Percentiles rank a stretch among this genome's conserved stretches.
phyloP scores from a whole-genome alignment of 2,888 invertebrate genomes.

The Lingula anatina region DNA sequence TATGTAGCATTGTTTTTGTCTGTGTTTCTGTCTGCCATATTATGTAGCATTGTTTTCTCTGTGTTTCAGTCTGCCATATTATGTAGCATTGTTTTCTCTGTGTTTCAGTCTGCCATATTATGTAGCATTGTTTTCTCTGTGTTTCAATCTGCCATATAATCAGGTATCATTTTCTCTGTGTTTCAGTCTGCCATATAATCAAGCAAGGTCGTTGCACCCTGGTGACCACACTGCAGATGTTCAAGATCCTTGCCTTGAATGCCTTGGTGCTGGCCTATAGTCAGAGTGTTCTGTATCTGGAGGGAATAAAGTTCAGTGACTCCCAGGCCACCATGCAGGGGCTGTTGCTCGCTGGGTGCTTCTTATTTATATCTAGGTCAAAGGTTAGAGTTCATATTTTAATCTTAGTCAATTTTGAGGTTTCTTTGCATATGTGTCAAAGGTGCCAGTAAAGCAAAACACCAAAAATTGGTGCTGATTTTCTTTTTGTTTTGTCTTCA shows the following conservation, averaged over 20 bases:
- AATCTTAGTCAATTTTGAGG: not conserved
- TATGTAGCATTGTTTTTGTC: no score
- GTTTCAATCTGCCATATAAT: no score
- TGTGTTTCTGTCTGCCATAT: no score
- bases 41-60: no score
- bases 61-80: no score
- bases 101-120: no score
- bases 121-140: no score
- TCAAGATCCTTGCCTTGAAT: constrained; percentile 97
- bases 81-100: no score
- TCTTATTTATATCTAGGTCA: constrained; percentile 95
- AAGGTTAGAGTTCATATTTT: constrained; percentile 66
- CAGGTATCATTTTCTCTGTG: no score
- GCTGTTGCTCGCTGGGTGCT: constrained; percentile 89
- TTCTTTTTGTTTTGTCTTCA: not conserved
- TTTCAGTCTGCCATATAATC: constrained; percentile 94
- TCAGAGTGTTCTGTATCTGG: constrained; percentile 95
- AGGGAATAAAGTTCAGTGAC: constrained; percentile 96
- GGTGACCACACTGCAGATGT: constrained; percentile 99
- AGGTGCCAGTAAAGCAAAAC: no score
- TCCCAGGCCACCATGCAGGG: constrained; percentile 97
- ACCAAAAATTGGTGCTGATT: no score
- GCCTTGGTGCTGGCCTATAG: constrained; percentile 97
- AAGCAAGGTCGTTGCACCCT: constrained; percentile 98
- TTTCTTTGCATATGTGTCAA: no score